These are phyloP conservation scores for Lophochroa leadbeateri DNA, from an alignment of 2,113 vertebrate genomes.

Conservation along the genomic window DNA sequence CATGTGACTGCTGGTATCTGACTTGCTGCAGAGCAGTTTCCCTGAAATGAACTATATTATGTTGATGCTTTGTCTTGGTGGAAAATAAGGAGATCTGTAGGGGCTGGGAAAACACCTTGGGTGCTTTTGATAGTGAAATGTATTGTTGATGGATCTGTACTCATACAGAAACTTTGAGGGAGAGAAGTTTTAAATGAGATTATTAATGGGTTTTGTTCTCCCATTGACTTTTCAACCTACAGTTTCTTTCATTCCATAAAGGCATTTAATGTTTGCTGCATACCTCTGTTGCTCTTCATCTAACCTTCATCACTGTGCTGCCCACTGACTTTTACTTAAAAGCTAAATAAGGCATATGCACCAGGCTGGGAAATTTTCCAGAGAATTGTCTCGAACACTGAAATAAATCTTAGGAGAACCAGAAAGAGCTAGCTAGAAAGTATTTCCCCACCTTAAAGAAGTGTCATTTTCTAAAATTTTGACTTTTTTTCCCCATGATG, in stretches of 20 bases:
- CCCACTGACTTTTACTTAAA: conserved; percentile 28
- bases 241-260: not conserved
- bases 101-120: conserved; percentile 55
- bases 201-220: conserved; percentile 21
- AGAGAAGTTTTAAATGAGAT: conserved; percentile 28
- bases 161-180: conserved; percentile 51
- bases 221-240: conserved; percentile 2
- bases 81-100: conserved; percentile 46
- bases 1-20: not conserved
- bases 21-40: not conserved
- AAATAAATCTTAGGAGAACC: not conserved
- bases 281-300: not conserved
- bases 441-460: not conserved
- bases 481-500: not conserved
- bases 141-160: conserved; percentile 38
- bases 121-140: not conserved
- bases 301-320: not conserved
- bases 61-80: not conserved
- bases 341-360: not conserved
- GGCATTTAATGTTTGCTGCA: not conserved
- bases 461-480: not conserved
- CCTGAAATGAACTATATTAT: not conserved
- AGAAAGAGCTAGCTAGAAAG: not conserved
- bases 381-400: not conserved
- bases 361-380: conserved; percentile 23